Evolutionary conservation across 1,140 invertebrate genomes (phyloP), one percentile per base, ranked within the genome.

Genomic region (Nasonia longicornis): DNA sequence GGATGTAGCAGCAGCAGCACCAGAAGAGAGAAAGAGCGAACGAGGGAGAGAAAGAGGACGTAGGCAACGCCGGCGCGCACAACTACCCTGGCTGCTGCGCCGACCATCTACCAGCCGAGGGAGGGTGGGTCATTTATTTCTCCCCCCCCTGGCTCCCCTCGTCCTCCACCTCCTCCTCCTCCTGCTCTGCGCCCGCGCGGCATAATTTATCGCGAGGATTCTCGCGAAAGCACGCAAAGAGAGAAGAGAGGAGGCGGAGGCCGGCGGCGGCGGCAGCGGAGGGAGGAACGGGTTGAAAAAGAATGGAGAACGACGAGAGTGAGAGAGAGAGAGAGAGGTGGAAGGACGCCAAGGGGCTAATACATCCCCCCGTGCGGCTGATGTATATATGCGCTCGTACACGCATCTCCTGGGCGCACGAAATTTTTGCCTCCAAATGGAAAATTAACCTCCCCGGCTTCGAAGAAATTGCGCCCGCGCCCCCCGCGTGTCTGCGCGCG

Each of bases 151-250:
- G 70, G 79, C 80, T 77, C 79, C 74, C 73, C 77, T 82, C 76
- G 48, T 74, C 79, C 66, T 70, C 80, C 72, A 20, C 48, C 79
- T 74, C 73, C 66, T 70, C 80, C 72, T 58, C 14, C 48, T 2
- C 48, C 79, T 74, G 81, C 78, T 83, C n/a, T 42, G 76, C 81
- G 71, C 72, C 63, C 86, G 88, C 88, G 87, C 87, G 87, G 89
- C 89, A 90, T 90, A 91, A 90, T 90, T 90, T 91, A 90, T 90
- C 89, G 90, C 89, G 89, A 90, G 89, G 89, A 90, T 90, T 91
- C 90, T 89, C 89, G 88, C 89, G 89, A 91, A 89, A 91, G 89
- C 88, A 90, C 88, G 89, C 88, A 90, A 87, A 87, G 87, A 82
- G 84, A 84, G 83, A n/a, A 85, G 84, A 83, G 83, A 85, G 84